A percentile compares a stretch with the other conserved stretches of the same genome.
These are phyloP conservation scores for Gymnocypris eckloni DNA, from an alignment of 2,797 vertebrate genomes.

Conservation along the genomic window DNA sequence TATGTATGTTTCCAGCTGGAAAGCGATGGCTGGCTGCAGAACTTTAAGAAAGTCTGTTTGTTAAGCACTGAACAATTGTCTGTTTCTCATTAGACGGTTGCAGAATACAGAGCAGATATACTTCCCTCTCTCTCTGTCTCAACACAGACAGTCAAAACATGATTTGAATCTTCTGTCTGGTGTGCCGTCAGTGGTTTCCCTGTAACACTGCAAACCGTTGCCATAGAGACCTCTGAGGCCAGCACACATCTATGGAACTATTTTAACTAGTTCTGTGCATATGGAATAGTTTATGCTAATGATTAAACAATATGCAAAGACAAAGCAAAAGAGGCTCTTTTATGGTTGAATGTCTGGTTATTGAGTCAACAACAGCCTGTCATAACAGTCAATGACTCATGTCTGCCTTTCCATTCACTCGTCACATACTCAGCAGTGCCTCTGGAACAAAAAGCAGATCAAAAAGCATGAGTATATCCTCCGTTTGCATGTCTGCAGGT, in stretches of 20 bases:
- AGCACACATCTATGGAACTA: neutral
- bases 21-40: slow-evolving; percentile 62
- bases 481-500: neutral
- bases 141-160: slow-evolving; percentile 58
- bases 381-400: slow-evolving; percentile 17
- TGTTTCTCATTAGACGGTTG: slow-evolving; percentile 50
- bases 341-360: slow-evolving; percentile 40
- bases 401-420: slow-evolving; percentile 35
- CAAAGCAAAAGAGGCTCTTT: slow-evolving; percentile 34
- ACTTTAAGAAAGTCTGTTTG: slow-evolving; percentile 61
- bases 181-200: slow-evolving; percentile 29
- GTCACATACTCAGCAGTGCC: neutral
- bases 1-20: slow-evolving; percentile 60
- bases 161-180: slow-evolving; percentile 43
- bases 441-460: neutral
- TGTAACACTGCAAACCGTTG: slow-evolving; percentile 17
- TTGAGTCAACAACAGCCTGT: slow-evolving; percentile 42
- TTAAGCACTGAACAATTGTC: slow-evolving; percentile 56
- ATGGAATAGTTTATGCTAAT: slow-evolving; percentile 39
- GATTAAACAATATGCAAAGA: slow-evolving; percentile 32
- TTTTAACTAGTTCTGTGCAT: slow-evolving; percentile 15
- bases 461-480: neutral
- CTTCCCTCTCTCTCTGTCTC: neutral
- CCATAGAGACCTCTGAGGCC: slow-evolving; percentile 1
- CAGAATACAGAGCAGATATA: slow-evolving; percentile 29